Conservation (phyloP, 1,140 invertebrate genomes). For the Drosophila pruinosa region DNA sequence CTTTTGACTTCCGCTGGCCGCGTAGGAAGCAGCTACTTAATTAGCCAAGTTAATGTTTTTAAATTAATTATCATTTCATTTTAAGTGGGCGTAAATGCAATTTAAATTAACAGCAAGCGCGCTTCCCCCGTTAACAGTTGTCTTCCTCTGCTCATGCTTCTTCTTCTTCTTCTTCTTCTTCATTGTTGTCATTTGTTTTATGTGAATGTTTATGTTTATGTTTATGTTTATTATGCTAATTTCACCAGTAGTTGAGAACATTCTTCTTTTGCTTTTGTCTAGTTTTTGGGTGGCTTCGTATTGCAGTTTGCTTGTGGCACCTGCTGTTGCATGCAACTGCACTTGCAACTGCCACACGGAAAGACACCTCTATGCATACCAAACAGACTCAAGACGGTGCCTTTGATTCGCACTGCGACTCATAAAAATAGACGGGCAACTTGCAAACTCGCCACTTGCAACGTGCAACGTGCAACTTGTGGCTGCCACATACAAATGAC, state of each 20-base stretch:
- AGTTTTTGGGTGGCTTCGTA: conserved; percentile 23
- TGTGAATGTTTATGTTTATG: too few relatives aligned
- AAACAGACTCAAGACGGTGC: conserved; percentile 13
- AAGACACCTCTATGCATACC: conserved; percentile 17
- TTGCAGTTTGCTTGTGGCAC: conserved; percentile 23
- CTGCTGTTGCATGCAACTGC: conserved; percentile 1
- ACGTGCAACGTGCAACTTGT: not conserved
- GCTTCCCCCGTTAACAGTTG: conserved; percentile 31
- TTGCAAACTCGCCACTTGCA: not conserved
- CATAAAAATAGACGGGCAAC: not conserved
- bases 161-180: not conserved
- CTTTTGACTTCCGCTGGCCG: conserved; percentile 65
- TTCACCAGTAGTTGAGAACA: not conserved
- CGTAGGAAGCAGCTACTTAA: conserved; percentile 67
- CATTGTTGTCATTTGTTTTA: conserved; percentile 37
- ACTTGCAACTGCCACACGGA: conserved; percentile 12
- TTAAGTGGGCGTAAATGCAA: conserved; percentile 77
- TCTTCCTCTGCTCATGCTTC: not conserved
- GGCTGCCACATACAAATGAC: conserved; percentile 2
- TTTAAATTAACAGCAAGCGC: conserved; percentile 74
- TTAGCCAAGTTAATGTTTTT: conserved; percentile 55
- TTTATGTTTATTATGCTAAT: conserved; percentile 29
- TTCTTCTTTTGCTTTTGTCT: not conserved
- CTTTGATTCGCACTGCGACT: conserved; percentile 22
- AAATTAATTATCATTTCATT: conserved; percentile 81